A percentile compares a stretch with the other conserved stretches of the same genome.
Conservation (phyloP, 2,113 vertebrate species). For the Cheilinus undulatus region DNA sequence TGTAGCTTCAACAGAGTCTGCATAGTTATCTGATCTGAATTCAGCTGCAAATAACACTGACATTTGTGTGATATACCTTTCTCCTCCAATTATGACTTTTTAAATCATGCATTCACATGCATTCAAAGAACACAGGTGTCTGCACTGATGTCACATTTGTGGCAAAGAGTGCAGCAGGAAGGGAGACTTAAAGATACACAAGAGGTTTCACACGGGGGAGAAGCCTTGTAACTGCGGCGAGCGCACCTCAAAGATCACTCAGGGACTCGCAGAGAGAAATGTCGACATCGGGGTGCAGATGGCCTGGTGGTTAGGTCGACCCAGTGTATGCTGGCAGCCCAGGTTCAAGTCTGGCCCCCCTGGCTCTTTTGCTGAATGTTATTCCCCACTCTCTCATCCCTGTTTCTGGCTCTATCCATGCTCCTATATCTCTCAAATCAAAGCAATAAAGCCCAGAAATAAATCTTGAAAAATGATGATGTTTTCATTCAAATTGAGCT, state of each 20-base stretch:
- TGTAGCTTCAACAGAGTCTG: neutral
- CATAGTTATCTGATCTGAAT: constrained; percentile 1
- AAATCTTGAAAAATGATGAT: constrained; percentile 45
- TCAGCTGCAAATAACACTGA: constrained; percentile 28
- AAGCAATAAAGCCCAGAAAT: too few species aligned
- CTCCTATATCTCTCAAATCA: too few species aligned
- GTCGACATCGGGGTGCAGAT: too few species aligned
- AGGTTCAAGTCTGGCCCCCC: too few species aligned
- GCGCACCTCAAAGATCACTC: constrained; percentile 70
- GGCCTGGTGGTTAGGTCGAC: too few species aligned
- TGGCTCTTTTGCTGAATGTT: too few species aligned
- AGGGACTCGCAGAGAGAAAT: too few species aligned
- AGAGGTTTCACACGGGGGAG: constrained; percentile 76
- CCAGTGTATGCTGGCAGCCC: too few species aligned
- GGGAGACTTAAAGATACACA: constrained; percentile 73
- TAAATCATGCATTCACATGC: constrained; percentile 53
- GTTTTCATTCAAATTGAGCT: neutral
- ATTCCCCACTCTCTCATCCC: too few species aligned
- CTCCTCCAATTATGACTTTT: constrained; percentile 46
- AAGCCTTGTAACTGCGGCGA: constrained; percentile 73
- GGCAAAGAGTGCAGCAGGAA: constrained; percentile 72
- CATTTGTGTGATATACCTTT: constrained; percentile 51
- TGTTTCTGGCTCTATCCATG: too few species aligned
- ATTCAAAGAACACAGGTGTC: constrained; percentile 19
- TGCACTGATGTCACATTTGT: constrained; percentile 66